phyloP scores from a whole-genome alignment of 1,140 invertebrate species.

The Aphelinus certus region DNA sequence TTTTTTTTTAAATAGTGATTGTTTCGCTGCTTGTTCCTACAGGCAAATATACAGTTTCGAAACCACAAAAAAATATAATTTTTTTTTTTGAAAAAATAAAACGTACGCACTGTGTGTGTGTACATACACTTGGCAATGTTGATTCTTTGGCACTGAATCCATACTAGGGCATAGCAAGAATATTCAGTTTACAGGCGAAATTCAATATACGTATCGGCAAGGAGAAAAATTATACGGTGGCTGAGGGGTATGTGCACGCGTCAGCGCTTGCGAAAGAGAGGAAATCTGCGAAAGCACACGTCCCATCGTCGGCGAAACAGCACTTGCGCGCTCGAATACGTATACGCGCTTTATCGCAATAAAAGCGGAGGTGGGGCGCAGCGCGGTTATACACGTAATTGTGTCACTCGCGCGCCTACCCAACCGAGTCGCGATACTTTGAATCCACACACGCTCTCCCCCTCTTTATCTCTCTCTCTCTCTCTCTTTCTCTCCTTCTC shows the following conservation, averaged over 20 bases:
- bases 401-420: slow-evolving; percentile 20
- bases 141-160: too few relatives aligned
- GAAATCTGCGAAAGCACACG: neutral
- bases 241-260: neutral
- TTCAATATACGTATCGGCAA: too few relatives aligned
- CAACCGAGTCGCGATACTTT: slow-evolving; percentile 26
- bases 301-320: neutral
- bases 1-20: too few relatives aligned
- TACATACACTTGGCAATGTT: too few relatives aligned
- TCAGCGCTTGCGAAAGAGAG: neutral
- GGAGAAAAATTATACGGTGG: too few relatives aligned
- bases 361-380: neutral
- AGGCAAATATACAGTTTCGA: too few relatives aligned
- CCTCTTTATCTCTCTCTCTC: slow-evolving; percentile 5
- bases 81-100: too few relatives aligned
- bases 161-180: too few relatives aligned
- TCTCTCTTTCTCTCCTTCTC: slow-evolving; percentile 5
- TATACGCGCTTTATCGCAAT: slow-evolving; percentile 2
- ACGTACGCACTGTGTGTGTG: too few relatives aligned
- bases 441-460: neutral
- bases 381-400: slow-evolving; percentile 16
- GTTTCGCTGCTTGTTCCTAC: too few relatives aligned
- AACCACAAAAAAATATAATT: too few relatives aligned
- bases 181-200: too few relatives aligned
- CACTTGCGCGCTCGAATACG: neutral